Evolutionary conservation across 2,888 invertebrate genomes (phyloP), one percentile per base, ranked within the genome.

Genomic region (Drosophila mettleri): DNA sequence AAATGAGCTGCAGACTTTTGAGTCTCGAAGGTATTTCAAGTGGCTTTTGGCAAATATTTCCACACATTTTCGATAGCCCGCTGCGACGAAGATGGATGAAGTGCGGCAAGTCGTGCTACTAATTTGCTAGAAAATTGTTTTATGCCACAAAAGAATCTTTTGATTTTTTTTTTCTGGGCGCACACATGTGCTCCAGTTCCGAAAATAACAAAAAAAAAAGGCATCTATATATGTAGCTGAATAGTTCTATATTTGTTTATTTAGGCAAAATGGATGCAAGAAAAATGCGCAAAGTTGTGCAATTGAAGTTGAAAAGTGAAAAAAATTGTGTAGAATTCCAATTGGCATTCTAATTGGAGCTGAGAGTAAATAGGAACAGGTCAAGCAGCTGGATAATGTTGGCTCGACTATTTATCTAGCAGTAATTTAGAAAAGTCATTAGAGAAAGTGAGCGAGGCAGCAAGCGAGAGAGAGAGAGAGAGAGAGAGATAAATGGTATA

Each of bases 161-260:
- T n/a, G n/a, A 9, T 1, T 34, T 9, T n/a, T 22, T n/a, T 1
- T 34, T 27, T 39, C 20, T n/a, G 39, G 58, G 24, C 45, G 78
- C 84, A 85, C 87, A 85, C 85, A 87, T 86, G 85, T 89, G 85
- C 61, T 80, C 85, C 68, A 75, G 59, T 70, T 78, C 43, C 46
- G 20, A 48, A 58, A 31, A 54, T 52, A 71, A 29, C 22, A 39
- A 39, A 31, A 20, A 18, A 5, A 16, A 24, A 18, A 31, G 1
- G n/a, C n/a, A 10, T 12, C 22, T 33, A 20, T 31, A 22, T 48
- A 38, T 7, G n/a, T 20, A 5, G 6, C 6, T 20, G 31, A 8
- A n/a, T 33, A 31, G 5, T 4, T 6, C 22, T 52, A 27, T 4
- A 60, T 57, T 71, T 78, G 77, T 78, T 78, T 78, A 69, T 55